A percentile compares a stretch with the other conserved stretches of the same genome.
Evolutionary conservation across 2,888 invertebrate species (phyloP).

Genomic region (Phymatocera aterrima): DNA sequence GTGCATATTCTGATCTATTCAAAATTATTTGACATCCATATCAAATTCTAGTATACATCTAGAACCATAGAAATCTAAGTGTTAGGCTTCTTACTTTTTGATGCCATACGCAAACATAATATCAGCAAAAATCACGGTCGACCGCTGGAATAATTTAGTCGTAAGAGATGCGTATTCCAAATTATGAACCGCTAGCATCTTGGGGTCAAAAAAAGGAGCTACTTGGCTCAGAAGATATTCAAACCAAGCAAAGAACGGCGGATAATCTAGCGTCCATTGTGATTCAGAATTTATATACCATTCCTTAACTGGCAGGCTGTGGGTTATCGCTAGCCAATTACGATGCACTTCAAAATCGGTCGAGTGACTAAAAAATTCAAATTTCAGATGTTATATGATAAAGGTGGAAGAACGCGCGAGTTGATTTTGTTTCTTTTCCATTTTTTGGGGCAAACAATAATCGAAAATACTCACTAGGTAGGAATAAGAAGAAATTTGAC

Average conservation of each 20-base stretch:
- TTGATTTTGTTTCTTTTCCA: background rate
- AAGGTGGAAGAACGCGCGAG: constrained; percentile 25
- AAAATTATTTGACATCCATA: too few relatives aligned
- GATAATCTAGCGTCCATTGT: constrained; percentile 99
- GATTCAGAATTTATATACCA: constrained; percentile 95
- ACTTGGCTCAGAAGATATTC: constrained; percentile 89
- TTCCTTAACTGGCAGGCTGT: constrained; percentile 84
- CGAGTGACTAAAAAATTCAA: constrained; percentile 81
- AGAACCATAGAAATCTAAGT: background rate
- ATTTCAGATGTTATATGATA: background rate
- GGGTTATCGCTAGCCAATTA: constrained; percentile 98
- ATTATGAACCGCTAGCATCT: constrained; percentile 89
- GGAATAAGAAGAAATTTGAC: constrained; percentile 87
- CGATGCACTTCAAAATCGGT: constrained; percentile 99
- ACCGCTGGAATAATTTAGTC: constrained; percentile 92
- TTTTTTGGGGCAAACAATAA: constrained; percentile 42
- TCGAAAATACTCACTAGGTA: constrained; percentile 83
- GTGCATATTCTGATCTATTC: too few relatives aligned
- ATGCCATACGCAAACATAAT: constrained; percentile 87
- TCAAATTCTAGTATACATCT: background rate
- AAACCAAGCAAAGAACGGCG: constrained; percentile 98
- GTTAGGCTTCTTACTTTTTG: constrained; percentile 79
- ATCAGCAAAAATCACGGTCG: constrained; percentile 93
- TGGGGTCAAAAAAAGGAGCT: constrained; percentile 86
- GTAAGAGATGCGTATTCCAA: constrained; percentile 86